These are phyloP conservation scores for Oryzias sinensis DNA, from an alignment of 2,797 vertebrate species.

Conservation along the genomic window DNA sequence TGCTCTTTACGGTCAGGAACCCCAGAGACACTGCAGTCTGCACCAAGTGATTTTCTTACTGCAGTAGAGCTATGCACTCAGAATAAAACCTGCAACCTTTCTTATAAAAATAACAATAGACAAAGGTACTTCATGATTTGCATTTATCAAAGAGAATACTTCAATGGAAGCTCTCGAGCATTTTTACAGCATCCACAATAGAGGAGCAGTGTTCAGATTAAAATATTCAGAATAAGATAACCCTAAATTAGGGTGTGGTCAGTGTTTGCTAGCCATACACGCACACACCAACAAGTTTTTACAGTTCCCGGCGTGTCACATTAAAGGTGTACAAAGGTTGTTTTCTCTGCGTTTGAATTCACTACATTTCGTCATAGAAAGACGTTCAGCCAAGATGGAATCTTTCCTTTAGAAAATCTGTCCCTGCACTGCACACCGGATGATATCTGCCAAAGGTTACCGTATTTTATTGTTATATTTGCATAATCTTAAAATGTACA, in stretches of 20 bases:
- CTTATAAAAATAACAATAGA: not conserved
- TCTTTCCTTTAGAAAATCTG: too few species aligned
- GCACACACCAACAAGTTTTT: not conserved
- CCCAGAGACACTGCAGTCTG: not conserved
- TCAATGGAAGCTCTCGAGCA: too few species aligned
- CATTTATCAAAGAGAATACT: too few species aligned
- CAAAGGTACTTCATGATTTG: not conserved
- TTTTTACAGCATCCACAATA: too few species aligned
- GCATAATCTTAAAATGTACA: too few species aligned
- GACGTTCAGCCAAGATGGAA: too few species aligned
- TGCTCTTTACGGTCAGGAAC: not conserved
- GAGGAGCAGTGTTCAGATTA: too few species aligned
- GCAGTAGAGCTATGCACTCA: not conserved
- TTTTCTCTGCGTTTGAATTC: constrained; percentile 2
- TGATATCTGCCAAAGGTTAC: constrained; percentile 6
- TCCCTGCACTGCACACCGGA: constrained; percentile 12
- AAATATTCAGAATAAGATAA: too few species aligned
- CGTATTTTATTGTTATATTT: too few species aligned
- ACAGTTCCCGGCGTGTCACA: not conserved
- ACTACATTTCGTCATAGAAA: not conserved
- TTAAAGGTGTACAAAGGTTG: constrained; percentile 1
- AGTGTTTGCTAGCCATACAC: not conserved
- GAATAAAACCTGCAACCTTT: not conserved
- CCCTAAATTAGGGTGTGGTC: constrained; percentile 2
- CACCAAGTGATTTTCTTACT: constrained; percentile 1